phyloP scores from a whole-genome alignment of 2,888 invertebrate genomes.

The Autographa gamma region DNA sequence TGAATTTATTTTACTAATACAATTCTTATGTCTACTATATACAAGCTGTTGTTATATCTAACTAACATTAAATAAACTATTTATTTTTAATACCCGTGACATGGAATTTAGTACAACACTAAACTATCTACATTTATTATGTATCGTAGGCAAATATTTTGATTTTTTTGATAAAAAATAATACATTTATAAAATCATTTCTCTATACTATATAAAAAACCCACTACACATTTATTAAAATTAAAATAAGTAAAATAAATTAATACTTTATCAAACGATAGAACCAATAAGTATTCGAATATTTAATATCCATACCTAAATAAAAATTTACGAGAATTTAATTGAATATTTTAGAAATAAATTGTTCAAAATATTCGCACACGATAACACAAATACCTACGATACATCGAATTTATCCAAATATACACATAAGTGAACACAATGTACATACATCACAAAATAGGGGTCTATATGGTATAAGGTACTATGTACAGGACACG shows the following conservation, averaged over 20 bases:
- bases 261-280: no score
- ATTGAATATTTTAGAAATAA: no score
- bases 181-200: background rate
- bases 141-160: slow-evolving; percentile 12
- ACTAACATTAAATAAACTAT: slow-evolving; percentile 32
- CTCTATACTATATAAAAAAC: no score
- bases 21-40: slow-evolving; percentile 44
- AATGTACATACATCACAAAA: slow-evolving; percentile 57
- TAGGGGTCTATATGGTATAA: slow-evolving; percentile 55
- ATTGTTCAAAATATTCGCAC: background rate
- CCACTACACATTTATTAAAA: no score
- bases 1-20: slow-evolving; percentile 59
- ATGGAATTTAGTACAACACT: slow-evolving; percentile 40
- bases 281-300: no score
- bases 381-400: background rate
- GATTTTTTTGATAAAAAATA: background rate
- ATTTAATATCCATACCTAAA: no score
- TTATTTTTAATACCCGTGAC: slow-evolving; percentile 58
- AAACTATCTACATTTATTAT: slow-evolving; percentile 44
- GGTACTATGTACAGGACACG: slow-evolving; percentile 58
- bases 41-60: slow-evolving; percentile 33
- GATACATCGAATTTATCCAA: slow-evolving; percentile 14
- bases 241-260: no score
- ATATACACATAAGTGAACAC: slow-evolving; percentile 14
- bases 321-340: no score